These are phyloP conservation scores for Herminia tarsipennalis DNA, from an alignment of 2,888 invertebrate species.

Conservation along the genomic window DNA sequence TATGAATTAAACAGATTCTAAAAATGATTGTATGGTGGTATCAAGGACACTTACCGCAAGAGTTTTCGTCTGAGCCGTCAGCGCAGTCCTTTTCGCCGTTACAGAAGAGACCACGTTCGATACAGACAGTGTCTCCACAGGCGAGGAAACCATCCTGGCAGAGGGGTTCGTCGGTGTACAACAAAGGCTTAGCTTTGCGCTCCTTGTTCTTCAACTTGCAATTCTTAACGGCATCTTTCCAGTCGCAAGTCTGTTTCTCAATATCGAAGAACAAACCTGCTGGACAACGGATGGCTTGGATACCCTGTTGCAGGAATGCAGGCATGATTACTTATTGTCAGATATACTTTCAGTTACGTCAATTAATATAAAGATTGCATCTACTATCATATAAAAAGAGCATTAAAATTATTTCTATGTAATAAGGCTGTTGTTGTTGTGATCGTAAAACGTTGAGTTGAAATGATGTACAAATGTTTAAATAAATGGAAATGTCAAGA, in stretches of 20 bases:
- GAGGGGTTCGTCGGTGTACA: conserved; percentile 95
- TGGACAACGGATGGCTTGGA: conserved; percentile 96
- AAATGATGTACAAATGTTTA: too few relatives aligned
- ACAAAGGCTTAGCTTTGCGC: conserved; percentile 93
- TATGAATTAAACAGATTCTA: neutral
- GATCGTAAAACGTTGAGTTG: too few relatives aligned
- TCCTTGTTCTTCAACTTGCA: conserved; percentile 96
- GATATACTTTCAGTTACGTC: neutral
- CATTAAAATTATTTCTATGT: too few relatives aligned
- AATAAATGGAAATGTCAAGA: too few relatives aligned
- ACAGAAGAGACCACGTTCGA: conserved; percentile 96
- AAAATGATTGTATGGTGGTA: neutral
- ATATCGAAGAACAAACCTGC: conserved; percentile 97
- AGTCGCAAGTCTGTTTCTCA: conserved; percentile 97
- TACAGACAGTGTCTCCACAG: conserved; percentile 94
- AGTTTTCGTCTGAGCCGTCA: conserved; percentile 96
- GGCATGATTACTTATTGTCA: neutral
- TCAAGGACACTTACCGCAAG: conserved; percentile 90
- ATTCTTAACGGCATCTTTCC: conserved; percentile 97
- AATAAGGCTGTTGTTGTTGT: too few relatives aligned
- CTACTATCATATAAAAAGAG: too few relatives aligned
- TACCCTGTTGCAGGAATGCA: conserved; percentile 86
- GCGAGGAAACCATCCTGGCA: conserved; percentile 95
- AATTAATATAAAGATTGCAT: too few relatives aligned
- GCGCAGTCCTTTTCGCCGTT: conserved; percentile 96